Evolutionary conservation across 2,888 invertebrate species (phyloP).

Genomic region (Diplazon laetatorius): DNA sequence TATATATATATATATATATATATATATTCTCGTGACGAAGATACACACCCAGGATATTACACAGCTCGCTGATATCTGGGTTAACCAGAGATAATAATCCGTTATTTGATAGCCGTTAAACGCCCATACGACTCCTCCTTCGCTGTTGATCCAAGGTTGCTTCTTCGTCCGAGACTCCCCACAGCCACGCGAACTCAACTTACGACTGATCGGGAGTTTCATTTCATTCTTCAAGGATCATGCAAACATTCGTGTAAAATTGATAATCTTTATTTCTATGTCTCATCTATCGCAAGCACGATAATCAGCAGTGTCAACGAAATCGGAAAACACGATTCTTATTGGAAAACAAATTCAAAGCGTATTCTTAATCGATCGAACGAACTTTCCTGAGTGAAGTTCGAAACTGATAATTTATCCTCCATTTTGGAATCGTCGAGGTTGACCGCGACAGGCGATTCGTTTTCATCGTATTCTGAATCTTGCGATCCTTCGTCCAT

Average conservation of each 20-base stretch:
- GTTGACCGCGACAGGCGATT: too few relatives aligned
- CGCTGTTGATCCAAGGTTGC: slow-evolving; percentile 26
- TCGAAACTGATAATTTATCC: background rate
- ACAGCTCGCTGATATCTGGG: slow-evolving; percentile 64
- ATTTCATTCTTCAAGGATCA: background rate
- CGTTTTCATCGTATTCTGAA: too few relatives aligned
- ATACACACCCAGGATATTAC: slow-evolving; percentile 47
- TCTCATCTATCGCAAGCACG: too few relatives aligned
- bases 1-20: too few relatives aligned
- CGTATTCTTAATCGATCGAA: too few relatives aligned
- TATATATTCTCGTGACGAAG: slow-evolving; percentile 28
- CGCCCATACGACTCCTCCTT: slow-evolving; percentile 64
- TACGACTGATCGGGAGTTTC: slow-evolving; percentile 30
- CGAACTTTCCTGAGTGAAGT: too few relatives aligned
- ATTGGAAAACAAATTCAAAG: too few relatives aligned
- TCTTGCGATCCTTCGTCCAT: too few relatives aligned
- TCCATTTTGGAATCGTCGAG: too few relatives aligned
- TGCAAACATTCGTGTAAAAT: background rate
- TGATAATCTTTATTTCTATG: too few relatives aligned
- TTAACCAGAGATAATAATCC: slow-evolving; percentile 68
- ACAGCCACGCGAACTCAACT: slow-evolving; percentile 22
- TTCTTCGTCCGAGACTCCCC: slow-evolving; percentile 38
- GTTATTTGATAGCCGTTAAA: slow-evolving; percentile 68
- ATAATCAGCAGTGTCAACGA: too few relatives aligned
- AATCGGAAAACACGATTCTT: too few relatives aligned